These are phyloP conservation scores for Thalassarche chlororhynchos DNA, from an alignment of 2,113 vertebrate genomes.

Conservation along the genomic window DNA sequence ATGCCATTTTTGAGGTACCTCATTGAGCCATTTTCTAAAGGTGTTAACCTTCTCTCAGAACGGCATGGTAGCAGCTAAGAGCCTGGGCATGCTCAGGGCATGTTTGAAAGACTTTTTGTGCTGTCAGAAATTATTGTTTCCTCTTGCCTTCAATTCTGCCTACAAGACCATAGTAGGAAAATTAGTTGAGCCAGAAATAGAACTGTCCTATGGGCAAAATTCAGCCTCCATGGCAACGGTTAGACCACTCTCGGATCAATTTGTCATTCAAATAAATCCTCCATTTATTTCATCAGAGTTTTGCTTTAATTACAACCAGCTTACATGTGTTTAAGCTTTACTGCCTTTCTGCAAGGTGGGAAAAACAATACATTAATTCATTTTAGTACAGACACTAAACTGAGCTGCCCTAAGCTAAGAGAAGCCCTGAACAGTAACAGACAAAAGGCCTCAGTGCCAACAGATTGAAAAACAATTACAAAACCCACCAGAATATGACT, in stretches of 20 bases:
- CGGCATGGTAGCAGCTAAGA: neutral
- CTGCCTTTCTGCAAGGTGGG: neutral
- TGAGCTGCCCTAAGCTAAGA: neutral
- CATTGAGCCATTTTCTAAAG: neutral
- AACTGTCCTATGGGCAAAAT: neutral
- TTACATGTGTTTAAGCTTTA: neutral
- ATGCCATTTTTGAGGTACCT: neutral
- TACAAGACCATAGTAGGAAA: neutral
- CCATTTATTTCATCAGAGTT: neutral
- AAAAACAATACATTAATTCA: neutral
- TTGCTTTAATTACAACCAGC: neutral
- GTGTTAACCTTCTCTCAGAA: neutral
- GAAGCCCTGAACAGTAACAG: neutral
- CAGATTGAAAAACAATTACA: neutral
- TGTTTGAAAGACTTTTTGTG: neutral
- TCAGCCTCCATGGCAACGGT: neutral
- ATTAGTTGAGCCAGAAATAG: neutral
- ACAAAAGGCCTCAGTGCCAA: neutral
- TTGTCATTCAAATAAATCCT: neutral
- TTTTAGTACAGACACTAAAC: neutral
- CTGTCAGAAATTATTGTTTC: neutral
- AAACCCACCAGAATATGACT: neutral
- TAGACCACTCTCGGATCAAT: neutral
- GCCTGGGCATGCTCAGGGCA: neutral
- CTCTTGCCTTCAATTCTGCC: neutral